Base-by-base conservation (phyloP, 2,113 vertebrate species). In the Vicugna pacos region DNA sequence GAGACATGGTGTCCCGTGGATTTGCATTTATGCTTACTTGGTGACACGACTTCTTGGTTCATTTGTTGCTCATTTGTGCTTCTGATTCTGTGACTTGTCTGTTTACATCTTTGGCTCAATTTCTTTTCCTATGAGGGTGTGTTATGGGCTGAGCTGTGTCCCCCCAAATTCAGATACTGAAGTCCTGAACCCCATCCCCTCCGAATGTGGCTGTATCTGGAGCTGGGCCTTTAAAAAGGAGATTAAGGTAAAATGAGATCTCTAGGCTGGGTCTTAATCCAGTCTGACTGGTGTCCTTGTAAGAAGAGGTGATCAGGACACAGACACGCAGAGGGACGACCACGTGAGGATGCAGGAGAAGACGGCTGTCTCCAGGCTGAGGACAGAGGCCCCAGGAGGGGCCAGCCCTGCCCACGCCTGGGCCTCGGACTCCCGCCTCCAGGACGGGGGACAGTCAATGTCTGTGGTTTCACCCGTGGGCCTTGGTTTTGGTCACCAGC, bases 1-100 rank as follows among this genome's bases (percentile, higher is more conserved):
- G 26, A 3, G 6, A 3, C 20, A 2, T 0, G 1, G 11, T 0
- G 19, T 35, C 30, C 15, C 11, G 0, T 12, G 0, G 0, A 19
- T 69, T 60, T 7, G n/a, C 30, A 1, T 3, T 3, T 28, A 17
- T 0, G 1, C 1, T 12, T 7, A 3, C 1, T 35, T 2, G 50
- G 19, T 26, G 8, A n/a, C 20, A 2, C 35, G 3, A 3, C 15
- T 30, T 16, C 17, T 8, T 20, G 20, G 9, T n/a, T 0, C 26
- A 4, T 28, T 12, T 24, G 3, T 28, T 0, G 16, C 52, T 62
- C n/a, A 7, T 5, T 17, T 22, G 16, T 12, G 13, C 38, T 35
- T 89, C 83, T 26, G n/a, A 32, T 8, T 32, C 64, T 38, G 72
- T 24, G 35, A 46, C 50, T 30, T 24, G 19, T 69, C 77, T 38